Evolutionary conservation across 2,797 vertebrate genomes (phyloP), one percentile per base, ranked within the genome.

Genomic region (Danio tinwini): DNA sequence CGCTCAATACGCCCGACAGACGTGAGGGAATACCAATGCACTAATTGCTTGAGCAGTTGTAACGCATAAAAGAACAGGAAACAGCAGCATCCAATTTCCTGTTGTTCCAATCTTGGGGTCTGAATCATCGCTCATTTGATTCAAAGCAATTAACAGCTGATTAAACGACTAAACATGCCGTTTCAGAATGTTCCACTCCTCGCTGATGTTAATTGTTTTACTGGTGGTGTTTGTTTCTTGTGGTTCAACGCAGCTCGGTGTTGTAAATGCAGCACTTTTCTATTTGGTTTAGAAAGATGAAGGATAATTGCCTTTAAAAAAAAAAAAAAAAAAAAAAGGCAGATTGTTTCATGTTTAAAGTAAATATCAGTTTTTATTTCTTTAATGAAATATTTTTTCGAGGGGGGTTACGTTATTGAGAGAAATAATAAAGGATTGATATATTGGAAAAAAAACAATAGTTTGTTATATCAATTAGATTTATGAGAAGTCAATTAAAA

Each of bases 71-170:
- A 50, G 40, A 59, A 69, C 42, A 69, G 64, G 64, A 77, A 68
- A 68, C 62, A 39, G 52, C 47, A 14, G 52, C 50, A 11, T 29
- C 10, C 39, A 58, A 40, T 50, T 49, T 69, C 53, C 76, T 16
- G 53, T 47, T 29, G 29, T 40, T 49, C 13, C 10, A 8, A 16
- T 68, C 64, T 9, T 19, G n/a, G 42, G 1, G 39, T 58, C 5
- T 14, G 64, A 69, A 50, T 61, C 52, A 39, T 76, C 13, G 8
- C 65, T 58, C 56, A 40, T 62, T 40, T 52, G 5, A 52, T 12
- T 74, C 17, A 40, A 13, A 39, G 56, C 55, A 70, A 62, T 78
- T 78, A 61, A 77, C 3, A 63, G 47, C 37, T 47, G 17, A 68
- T 77, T 59, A 59, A 59, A 50, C n/a, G 11, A 45, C 19, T n/a